A percentile compares a stretch with the other conserved stretches of the same genome.
phyloP scores from a whole-genome alignment of 2,888 invertebrate species.

The Thelaira solivaga region DNA sequence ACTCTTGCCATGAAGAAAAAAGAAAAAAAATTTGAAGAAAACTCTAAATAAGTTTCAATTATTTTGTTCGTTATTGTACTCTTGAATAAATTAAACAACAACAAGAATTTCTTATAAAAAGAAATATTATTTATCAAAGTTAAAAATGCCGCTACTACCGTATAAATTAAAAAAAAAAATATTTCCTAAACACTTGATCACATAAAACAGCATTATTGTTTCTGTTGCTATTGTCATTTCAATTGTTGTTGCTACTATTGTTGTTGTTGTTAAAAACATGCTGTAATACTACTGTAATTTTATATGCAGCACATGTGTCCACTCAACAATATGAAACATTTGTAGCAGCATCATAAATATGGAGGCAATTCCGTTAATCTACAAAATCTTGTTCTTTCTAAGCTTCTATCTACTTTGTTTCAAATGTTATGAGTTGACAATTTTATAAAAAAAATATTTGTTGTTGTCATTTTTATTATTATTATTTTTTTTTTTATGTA shows the following conservation, averaged over 20 bases:
- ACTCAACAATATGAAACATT: conserved; percentile 7
- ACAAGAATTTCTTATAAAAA: conserved; percentile 2
- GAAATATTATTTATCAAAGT: conserved; percentile 46
- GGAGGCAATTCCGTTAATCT: conserved; percentile 21
- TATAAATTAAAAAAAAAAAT: conserved; percentile 28
- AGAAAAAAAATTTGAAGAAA: too few relatives aligned
- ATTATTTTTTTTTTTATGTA: neutral
- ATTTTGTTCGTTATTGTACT: too few relatives aligned
- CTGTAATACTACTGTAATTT: conserved; percentile 23
- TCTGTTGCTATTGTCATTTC: conserved; percentile 2
- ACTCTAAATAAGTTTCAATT: too few relatives aligned
- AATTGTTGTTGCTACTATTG: neutral
- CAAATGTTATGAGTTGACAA: conserved; percentile 17
- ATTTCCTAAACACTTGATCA: conserved; percentile 54
- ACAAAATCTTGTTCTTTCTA: conserved; percentile 4
- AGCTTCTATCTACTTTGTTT: conserved; percentile 4
- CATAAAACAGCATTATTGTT: neutral
- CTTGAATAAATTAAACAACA: neutral
- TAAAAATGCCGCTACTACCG: conserved; percentile 41
- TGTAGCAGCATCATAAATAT: conserved; percentile 43
- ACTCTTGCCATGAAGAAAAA: too few relatives aligned
- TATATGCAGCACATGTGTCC: conserved; percentile 53
- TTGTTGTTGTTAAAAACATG: neutral
- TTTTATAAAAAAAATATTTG: too few relatives aligned
- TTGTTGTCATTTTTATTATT: too few relatives aligned